Evolutionary conservation across 2,113 vertebrate genomes (phyloP), one percentile per base, ranked within the genome.

Genomic region (Lipotes vexillifer): DNA sequence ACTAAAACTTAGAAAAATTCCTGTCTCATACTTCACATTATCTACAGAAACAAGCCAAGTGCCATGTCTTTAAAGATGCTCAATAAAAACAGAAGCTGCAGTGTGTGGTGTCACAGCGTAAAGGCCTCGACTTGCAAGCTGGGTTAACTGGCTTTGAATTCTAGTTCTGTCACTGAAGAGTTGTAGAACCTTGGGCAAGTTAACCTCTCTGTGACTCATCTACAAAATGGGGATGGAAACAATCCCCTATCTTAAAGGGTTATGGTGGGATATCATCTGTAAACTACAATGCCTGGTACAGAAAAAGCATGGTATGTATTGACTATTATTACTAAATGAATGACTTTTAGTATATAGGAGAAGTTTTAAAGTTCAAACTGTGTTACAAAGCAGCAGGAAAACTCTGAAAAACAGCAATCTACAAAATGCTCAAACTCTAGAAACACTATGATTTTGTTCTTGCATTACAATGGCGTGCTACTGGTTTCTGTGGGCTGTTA

Each of bases 281-380:
- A 41, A 77, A 41, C 41, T 17, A 0, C 0, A 1, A 33, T 36
- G 15, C 23, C 23, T 10, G 14, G 14, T 44, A 20, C 20, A 33
- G 38, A 90, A 81, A 41, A 81, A 90, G 25, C 21, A 31, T 6
- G 13, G 49, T 57, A 17, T 38, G 11, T 63, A 27, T 27, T 15
- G 11, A 81, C 14, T 55, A 57, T 27, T 55, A 23, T 44, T 88
- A 33, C 89, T 74, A 93, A 92, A 44, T 23, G 46, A 78, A 29
- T 46, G 52, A 21, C 4, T 93, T 72, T 21, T 59, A n/a, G 33
- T n/a, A 20, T 5, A 80, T 1, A 71, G 10, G 36, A 69, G 72
- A 38, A 17, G 11, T 38, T 84, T 93, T 63, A 95, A 82, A 91
- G 29, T 46, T 93, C 66, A 69, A 74, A 85, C 18, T 33, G 8